Conservation (phyloP, 2,797 vertebrate genomes). For the Spinus olivaceus region DNA sequence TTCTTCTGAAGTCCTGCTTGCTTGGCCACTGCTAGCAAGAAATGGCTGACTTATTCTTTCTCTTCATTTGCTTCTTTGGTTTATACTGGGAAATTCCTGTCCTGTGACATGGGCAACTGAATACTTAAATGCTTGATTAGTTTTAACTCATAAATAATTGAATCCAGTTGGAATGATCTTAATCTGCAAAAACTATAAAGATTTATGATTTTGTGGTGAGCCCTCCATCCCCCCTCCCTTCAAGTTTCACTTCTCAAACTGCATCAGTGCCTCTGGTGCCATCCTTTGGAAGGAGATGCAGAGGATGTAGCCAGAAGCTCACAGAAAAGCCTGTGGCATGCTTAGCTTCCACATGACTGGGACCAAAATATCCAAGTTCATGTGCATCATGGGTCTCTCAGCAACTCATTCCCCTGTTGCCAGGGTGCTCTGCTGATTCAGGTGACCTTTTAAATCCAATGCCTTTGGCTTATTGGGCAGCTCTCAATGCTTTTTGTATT, state of each 20-base stretch:
- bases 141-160: neutral
- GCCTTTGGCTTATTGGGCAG: slow-evolving; percentile 40
- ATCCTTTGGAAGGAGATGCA: neutral
- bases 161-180: neutral
- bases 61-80: neutral
- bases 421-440: slow-evolving; percentile 61
- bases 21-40: neutral
- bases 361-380: slow-evolving; percentile 60
- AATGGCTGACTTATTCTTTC: neutral
- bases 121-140: neutral
- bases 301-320: neutral
- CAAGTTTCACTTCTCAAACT: neutral
- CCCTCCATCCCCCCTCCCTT: neutral
- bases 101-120: neutral
- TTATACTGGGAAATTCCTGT: neutral
- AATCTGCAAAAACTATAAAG: neutral
- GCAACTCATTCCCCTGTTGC: slow-evolving; percentile 69
- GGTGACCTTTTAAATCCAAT: slow-evolving; percentile 65
- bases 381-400: slow-evolving; percentile 55
- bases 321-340: slow-evolving; percentile 14
- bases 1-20: neutral
- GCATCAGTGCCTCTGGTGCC: neutral
- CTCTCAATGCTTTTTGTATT: slow-evolving; percentile 55
- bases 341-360: slow-evolving; percentile 45
- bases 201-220: neutral